Evolutionary conservation across 1,140 invertebrate species (phyloP).

Genomic region (Drosophila mayri): DNA sequence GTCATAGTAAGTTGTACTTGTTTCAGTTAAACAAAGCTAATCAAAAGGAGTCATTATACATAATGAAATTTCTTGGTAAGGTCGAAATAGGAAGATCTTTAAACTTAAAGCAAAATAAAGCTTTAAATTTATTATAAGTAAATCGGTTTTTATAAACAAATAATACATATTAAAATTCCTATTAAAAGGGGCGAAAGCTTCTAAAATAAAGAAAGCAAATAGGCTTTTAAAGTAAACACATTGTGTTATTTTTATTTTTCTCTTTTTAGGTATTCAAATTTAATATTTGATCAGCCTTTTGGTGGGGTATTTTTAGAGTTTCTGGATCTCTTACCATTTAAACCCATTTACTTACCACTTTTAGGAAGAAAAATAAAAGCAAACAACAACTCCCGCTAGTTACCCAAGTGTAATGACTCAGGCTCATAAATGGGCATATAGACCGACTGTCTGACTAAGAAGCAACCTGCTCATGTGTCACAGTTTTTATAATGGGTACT

Average conservation of each 20-base stretch:
- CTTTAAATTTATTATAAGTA: neutral
- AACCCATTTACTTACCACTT: constrained; percentile 4
- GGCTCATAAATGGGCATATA: constrained; percentile 43
- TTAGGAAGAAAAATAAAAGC: neutral
- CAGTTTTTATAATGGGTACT: constrained; percentile 39
- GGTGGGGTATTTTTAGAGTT: neutral
- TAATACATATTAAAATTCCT: too few relatives aligned
- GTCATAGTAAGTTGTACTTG: neutral
- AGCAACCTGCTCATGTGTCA: constrained; percentile 65
- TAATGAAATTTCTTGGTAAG: neutral
- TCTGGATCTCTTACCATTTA: neutral
- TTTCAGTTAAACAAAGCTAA: neutral
- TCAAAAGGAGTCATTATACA: neutral
- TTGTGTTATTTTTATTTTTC: neutral
- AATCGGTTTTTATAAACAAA: neutral
- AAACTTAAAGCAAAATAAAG: neutral
- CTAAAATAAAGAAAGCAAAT: neutral
- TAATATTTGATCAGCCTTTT: constrained; percentile 15
- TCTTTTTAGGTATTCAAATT: neutral
- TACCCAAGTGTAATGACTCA: constrained; percentile 37
- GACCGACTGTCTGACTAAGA: constrained; percentile 16
- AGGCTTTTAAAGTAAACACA: neutral
- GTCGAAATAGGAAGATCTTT: neutral
- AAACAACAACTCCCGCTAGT: neutral
- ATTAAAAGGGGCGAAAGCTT: neutral